These are phyloP conservation scores for Rana temporaria DNA, from an alignment of 2,113 vertebrate species.

Conservation along the genomic window DNA sequence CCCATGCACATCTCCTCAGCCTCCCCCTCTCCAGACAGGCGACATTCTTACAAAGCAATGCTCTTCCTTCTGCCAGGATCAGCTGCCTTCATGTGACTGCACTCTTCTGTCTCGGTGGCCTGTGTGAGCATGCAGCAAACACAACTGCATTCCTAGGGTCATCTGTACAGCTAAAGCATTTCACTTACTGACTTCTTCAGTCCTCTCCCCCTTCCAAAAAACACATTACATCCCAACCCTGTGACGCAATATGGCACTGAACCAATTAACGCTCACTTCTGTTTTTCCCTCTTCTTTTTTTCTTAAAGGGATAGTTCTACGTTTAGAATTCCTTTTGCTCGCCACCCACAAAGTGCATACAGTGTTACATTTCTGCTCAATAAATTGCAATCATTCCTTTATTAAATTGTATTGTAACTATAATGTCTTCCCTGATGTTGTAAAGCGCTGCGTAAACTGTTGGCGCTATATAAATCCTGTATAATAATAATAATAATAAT, in stretches of 20 bases:
- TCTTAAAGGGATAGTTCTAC: constrained; percentile 28
- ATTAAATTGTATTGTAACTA: no score
- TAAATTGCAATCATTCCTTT: no score
- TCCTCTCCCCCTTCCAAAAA: constrained; percentile 28
- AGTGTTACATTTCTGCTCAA: no score
- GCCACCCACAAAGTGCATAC: no score
- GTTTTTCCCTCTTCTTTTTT: constrained; percentile 11
- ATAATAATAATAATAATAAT: no score
- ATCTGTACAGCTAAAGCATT: neutral
- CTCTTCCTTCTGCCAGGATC: neutral
- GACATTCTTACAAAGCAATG: neutral
- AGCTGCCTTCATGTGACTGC: neutral
- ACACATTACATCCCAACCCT: constrained; percentile 20
- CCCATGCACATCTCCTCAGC: neutral
- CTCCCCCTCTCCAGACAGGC: neutral
- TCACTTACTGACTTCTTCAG: constrained; percentile 36
- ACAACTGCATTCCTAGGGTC: neutral
- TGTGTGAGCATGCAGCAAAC: neutral
- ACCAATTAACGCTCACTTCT: constrained; percentile 24
- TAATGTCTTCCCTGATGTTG: no score
- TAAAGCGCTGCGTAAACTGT: no score
- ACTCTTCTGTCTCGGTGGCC: neutral
- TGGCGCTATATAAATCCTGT: no score
- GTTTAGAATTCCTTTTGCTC: no score
- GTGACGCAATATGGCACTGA: constrained; percentile 11